Evolutionary conservation across 2,797 vertebrate species (phyloP).

Genomic region (Capromys pilorides): DNA sequence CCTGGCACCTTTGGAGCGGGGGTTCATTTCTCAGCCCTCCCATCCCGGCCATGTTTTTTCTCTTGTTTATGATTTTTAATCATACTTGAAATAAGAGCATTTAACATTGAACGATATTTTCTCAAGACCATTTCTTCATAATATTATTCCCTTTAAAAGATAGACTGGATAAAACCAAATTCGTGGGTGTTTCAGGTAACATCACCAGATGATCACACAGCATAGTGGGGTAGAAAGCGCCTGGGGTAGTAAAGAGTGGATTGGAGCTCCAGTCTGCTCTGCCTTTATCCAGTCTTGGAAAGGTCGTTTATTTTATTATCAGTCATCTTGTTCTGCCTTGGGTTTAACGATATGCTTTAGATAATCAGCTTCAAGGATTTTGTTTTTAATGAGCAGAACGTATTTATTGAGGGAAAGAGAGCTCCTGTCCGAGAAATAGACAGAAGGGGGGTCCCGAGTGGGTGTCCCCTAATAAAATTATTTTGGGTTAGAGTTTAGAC

Average conservation of each 20-base stretch:
- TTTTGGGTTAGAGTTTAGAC: neutral
- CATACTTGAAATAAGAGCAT: neutral
- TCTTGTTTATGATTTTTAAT: slow-evolving; percentile 13
- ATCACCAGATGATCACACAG: neutral
- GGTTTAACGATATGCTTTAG: neutral
- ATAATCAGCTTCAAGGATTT: neutral
- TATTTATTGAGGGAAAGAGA: no score
- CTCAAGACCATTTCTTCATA: neutral
- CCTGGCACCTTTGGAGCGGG: neutral
- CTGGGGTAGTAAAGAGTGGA: neutral
- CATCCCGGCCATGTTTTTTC: neutral
- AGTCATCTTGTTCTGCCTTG: neutral
- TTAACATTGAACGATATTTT: neutral
- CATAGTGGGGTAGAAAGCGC: neutral
- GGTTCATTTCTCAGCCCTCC: neutral
- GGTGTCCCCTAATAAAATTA: neutral
- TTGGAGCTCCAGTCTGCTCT: neutral
- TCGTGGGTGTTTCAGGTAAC: neutral
- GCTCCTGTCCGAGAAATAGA: no score
- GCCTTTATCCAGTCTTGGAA: neutral
- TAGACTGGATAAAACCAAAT: neutral
- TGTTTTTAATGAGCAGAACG: no score
- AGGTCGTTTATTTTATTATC: neutral
- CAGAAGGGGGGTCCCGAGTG: no score
- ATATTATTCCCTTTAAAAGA: slow-evolving; percentile 5